Percentiles rank a stretch among this genome's conserved stretches.
These are phyloP conservation scores for Pantherophis alleghaniensis DNA, from an alignment of 2,797 vertebrate species.

Conservation along the genomic window DNA sequence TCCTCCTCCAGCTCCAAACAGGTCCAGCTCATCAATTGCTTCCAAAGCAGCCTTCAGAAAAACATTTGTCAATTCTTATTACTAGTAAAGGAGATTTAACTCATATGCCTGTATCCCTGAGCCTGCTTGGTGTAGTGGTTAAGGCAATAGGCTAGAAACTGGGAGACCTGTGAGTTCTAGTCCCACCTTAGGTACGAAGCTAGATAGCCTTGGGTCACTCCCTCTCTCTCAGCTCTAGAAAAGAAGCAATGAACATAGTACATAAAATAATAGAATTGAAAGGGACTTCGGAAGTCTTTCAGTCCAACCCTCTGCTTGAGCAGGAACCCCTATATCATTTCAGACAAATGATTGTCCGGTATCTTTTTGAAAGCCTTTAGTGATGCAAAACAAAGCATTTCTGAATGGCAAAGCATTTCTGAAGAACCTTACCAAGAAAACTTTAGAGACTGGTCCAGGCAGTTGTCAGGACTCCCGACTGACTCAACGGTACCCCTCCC, in stretches of 20 bases:
- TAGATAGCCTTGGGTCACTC: background rate
- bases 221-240: background rate
- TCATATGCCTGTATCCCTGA: background rate
- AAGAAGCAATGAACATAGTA: background rate
- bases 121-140: background rate
- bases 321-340: background rate
- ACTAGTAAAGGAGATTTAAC: background rate
- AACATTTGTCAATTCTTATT: conserved; percentile 9
- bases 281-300: background rate
- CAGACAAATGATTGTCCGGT: background rate
- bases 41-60: conserved; percentile 89
- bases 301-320: background rate
- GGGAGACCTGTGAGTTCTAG: background rate
- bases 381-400: background rate
- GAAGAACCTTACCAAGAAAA: background rate
- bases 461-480: background rate
- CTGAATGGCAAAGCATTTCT: background rate
- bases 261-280: background rate
- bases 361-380: background rate
- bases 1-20: conserved; percentile 94
- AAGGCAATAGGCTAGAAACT: background rate
- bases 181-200: background rate
- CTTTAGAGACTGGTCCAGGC: background rate
- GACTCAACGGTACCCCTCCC: background rate
- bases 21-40: conserved; percentile 96